phyloP scores from a whole-genome alignment of 2,797 vertebrate species.

The Sus cebifrons region DNA sequence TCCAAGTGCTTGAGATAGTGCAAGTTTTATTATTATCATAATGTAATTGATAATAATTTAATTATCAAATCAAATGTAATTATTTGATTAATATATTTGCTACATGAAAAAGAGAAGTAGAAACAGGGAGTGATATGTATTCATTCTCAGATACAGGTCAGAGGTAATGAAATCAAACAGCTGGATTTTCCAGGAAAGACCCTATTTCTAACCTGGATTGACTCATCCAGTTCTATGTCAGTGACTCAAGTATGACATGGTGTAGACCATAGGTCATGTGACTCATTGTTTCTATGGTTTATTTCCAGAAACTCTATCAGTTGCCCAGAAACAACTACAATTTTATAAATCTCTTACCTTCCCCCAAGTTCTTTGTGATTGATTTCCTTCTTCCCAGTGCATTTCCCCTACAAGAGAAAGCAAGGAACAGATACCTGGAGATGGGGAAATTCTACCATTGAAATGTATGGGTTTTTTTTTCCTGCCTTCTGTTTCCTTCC shows the following conservation, averaged over 20 bases:
- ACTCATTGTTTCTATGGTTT: neutral
- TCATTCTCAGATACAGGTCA: neutral
- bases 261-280: neutral
- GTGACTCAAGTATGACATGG: constrained; percentile 34
- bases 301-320: constrained; percentile 14
- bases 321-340: constrained; percentile 63
- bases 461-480: neutral
- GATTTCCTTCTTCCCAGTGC: neutral
- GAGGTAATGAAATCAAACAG: neutral
- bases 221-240: constrained; percentile 8
- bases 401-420: neutral
- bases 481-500: neutral
- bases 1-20: neutral
- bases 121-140: neutral
- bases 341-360: constrained; percentile 9
- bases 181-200: constrained; percentile 49
- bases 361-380: neutral
- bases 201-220: neutral
- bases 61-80: neutral
- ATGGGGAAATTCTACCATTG: neutral
- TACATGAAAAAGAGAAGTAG: constrained; percentile 4
- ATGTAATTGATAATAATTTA: neutral
- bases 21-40: neutral
- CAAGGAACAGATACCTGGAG: neutral
- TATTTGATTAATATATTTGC: constrained; percentile 31